Evolutionary conservation across 1,140 invertebrate genomes (phyloP).

Genomic region (Drosophila cardini): DNA sequence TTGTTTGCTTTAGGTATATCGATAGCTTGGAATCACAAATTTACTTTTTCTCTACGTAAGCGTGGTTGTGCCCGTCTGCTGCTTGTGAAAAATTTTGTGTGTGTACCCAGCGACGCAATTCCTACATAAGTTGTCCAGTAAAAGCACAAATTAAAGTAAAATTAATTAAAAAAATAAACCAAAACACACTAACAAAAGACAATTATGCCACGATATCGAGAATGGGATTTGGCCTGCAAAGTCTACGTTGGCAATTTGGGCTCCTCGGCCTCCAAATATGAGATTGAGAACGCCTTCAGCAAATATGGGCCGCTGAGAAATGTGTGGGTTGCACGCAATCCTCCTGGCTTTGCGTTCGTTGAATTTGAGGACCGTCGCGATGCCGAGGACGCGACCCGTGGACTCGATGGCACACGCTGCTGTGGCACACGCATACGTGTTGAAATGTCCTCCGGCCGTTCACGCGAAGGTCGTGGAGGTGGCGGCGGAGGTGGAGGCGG

Average conservation of each 20-base stretch:
- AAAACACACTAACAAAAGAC: constrained; percentile 14
- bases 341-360: constrained; percentile 98
- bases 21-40: constrained; percentile 15
- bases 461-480: constrained; percentile 89
- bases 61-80: constrained; percentile 43
- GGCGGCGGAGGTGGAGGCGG: constrained; percentile 85
- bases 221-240: constrained; percentile 98
- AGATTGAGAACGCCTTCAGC: constrained; percentile 95
- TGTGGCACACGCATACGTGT: constrained; percentile 93
- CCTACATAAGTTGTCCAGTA: constrained; percentile 24
- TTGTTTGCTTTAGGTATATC: background rate
- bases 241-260: constrained; percentile 99
- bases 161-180: no score
- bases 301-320: constrained; percentile 98
- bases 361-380: constrained; percentile 99
- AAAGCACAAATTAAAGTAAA: constrained; percentile 13
- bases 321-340: constrained; percentile 98
- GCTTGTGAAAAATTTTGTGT: constrained; percentile 32
- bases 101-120: constrained; percentile 50
- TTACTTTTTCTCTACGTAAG: constrained; percentile 44
- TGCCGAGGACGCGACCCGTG: constrained; percentile 98
- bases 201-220: constrained; percentile 91
- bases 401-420: constrained; percentile 96
- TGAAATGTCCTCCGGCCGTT: constrained; percentile 94
- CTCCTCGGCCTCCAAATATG: constrained; percentile 95